A percentile compares a stretch with the other conserved stretches of the same genome.
These are phyloP conservation scores for Drosophila tropicalis DNA, from an alignment of 1,140 invertebrate species.

Conservation along the genomic window DNA sequence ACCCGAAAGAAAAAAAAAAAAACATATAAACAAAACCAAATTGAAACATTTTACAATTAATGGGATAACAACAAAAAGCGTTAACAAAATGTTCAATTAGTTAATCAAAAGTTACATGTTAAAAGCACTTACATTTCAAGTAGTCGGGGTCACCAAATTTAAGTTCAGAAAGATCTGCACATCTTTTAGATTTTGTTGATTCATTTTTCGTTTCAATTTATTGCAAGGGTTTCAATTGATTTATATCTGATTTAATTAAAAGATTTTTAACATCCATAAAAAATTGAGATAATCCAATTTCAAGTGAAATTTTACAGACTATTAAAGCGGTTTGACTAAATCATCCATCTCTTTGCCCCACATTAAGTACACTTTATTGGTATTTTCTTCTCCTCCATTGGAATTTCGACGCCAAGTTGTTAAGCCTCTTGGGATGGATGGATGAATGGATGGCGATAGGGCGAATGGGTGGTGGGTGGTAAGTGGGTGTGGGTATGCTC, in stretches of 20 bases:
- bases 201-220: too few relatives aligned
- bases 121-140: too few relatives aligned
- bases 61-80: neutral
- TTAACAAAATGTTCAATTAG: neutral
- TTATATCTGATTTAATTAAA: too few relatives aligned
- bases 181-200: too few relatives aligned
- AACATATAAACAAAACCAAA: neutral
- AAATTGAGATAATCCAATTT: neutral
- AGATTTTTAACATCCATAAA: too few relatives aligned
- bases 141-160: too few relatives aligned
- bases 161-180: too few relatives aligned
- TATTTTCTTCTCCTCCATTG: neutral
- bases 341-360: neutral
- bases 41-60: neutral
- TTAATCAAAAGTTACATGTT: too few relatives aligned
- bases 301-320: neutral
- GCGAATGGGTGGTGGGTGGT: neutral
- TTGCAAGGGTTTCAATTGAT: too few relatives aligned
- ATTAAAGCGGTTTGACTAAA: conserved; percentile 8
- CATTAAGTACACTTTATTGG: conserved; percentile 8
- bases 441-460: neutral
- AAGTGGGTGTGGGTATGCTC: neutral
- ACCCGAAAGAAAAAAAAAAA: neutral
- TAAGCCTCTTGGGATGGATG: conserved; percentile 10
- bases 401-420: conserved; percentile 3